Evolutionary conservation across 2,888 invertebrate species (phyloP), one percentile per base, ranked within the genome.

Genomic region (Aphodius sticticus): DNA sequence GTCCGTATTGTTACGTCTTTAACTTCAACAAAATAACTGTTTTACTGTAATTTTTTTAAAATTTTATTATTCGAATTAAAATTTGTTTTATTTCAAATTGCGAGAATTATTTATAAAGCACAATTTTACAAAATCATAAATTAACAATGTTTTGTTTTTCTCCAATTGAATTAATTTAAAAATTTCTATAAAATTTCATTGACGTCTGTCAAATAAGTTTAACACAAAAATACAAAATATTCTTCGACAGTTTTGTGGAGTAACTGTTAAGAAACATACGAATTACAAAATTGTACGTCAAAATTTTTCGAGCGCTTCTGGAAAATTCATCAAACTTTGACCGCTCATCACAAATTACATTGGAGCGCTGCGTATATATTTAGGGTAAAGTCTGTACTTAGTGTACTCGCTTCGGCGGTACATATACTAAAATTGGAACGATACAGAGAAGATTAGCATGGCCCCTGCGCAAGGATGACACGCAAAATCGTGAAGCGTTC

Each of bases 401-500:
- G 38, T 86, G 93, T 93, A 93, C 93, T 93, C 92, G 93, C 93
- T 93, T 93, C 93, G 93, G 93, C 93, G 93, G 93, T 93, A 93
- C 93, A 93, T 93, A 93, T 93, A 93, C 94, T 94, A 95, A 95
- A 95, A 95, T 95, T 95, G 94, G 94, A 95, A 95, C 94, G 95
- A 95, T 95, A 95, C 95, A 95, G 95, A 95, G 95, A 95, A 95
- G 95, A 95, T 95, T 95, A 95, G 95, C 95, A 95, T 95, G 94
- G 94, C 94, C 95, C 94, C 95, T 95, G 94, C 94, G 94, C 95
- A 95, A 95, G 95, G 94, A 95, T 95, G 95, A 95, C 95, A 95
- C 95, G 95, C 95, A 95, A 95, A 95, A 95, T 95, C 95, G 95
- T 95, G 94, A 95, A 95, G 94, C 94, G 94, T 95, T 94, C 93